These are phyloP conservation scores for Pempheris klunzingeri DNA, from an alignment of 2,797 vertebrate species.

Conservation along the genomic window DNA sequence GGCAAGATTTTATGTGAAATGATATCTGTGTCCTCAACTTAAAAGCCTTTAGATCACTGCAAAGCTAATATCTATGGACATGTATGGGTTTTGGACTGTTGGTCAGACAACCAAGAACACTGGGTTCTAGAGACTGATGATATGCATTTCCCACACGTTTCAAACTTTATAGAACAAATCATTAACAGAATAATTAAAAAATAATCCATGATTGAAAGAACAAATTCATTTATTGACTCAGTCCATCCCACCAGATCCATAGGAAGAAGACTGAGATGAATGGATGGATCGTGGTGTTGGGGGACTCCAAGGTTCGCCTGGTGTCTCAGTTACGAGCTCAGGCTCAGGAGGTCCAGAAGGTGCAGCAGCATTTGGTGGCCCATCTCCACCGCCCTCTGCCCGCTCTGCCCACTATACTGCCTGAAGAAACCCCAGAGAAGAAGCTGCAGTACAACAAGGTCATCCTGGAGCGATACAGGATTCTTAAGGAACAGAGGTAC, in stretches of 20 bases:
- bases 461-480: constrained; percentile 83
- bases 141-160: background rate
- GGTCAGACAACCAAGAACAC: background rate
- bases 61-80: no score
- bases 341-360: constrained; percentile 79
- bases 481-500: constrained; percentile 73
- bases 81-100: no score
- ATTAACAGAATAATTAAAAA: background rate
- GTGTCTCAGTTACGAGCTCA: constrained; percentile 83
- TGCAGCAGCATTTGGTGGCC: constrained; percentile 83
- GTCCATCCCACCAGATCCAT: constrained; percentile 80
- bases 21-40: no score
- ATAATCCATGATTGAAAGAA: background rate
- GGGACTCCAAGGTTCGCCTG: constrained; percentile 87
- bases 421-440: constrained; percentile 90
- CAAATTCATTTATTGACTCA: background rate
- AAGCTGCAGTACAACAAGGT: constrained; percentile 79
- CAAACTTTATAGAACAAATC: background rate
- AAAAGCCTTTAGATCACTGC: no score
- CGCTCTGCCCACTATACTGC: constrained; percentile 79
- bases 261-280: constrained; percentile 89
- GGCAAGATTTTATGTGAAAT: no score
- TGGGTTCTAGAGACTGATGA: background rate
- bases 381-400: constrained; percentile 81
- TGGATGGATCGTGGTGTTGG: constrained; percentile 83